Evolutionary conservation across 2,113 vertebrate species (phyloP).

Genomic region (Dendrocopos noguchii): DNA sequence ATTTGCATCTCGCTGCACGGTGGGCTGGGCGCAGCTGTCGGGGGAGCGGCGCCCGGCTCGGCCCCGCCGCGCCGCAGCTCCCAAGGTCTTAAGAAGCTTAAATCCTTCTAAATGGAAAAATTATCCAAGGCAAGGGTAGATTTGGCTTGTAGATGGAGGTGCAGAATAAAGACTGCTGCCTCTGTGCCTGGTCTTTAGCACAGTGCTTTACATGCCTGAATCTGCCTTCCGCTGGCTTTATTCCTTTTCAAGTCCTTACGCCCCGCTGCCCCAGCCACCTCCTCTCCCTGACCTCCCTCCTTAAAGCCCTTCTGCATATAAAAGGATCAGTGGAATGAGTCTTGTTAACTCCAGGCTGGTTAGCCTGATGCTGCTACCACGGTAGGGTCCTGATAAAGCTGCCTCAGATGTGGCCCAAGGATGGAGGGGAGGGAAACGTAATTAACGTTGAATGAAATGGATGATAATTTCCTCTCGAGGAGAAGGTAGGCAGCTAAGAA

Average conservation of each 20-base stretch:
- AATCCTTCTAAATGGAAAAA: conserved; percentile 74
- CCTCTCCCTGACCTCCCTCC: conserved; percentile 39
- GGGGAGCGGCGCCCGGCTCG: neutral
- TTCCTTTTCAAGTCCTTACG: conserved; percentile 59
- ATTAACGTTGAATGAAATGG: neutral
- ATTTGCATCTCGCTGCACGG: conserved; percentile 58
- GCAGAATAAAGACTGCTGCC: conserved; percentile 47
- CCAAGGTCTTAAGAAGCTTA: conserved; percentile 71
- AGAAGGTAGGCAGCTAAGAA: neutral
- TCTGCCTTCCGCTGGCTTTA: conserved; percentile 61
- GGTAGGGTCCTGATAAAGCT: neutral
- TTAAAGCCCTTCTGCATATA: conserved; percentile 42
- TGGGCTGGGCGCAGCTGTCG: neutral
- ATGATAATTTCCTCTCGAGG: neutral
- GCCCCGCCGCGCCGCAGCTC: neutral
- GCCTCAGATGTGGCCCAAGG: neutral
- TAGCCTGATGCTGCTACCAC: neutral
- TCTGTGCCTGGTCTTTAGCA: conserved; percentile 60
- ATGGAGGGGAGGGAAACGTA: neutral
- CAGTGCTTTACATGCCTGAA: conserved; percentile 45
- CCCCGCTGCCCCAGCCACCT: conserved; percentile 17
- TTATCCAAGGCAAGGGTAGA: conserved; percentile 67
- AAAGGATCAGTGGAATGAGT: conserved; percentile 59
- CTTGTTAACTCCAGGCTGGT: conserved; percentile 10
- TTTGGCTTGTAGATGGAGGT: conserved; percentile 70